Evolutionary conservation across 2,888 invertebrate species (phyloP).

Genomic region (Gastracanthus pulcherrimus): DNA sequence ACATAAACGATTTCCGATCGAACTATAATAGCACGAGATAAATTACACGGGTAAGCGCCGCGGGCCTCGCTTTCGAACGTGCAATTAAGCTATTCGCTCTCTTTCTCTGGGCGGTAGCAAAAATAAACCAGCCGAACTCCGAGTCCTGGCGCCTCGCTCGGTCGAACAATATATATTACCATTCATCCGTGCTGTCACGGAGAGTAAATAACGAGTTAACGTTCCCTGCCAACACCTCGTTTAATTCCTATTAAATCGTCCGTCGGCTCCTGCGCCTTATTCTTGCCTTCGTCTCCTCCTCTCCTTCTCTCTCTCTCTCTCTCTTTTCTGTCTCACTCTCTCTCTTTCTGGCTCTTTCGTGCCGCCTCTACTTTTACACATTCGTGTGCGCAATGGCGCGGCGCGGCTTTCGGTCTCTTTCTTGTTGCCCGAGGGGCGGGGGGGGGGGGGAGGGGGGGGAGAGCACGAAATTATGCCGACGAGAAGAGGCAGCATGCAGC

Average conservation of each 20-base stretch:
- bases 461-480: conserved; percentile 44
- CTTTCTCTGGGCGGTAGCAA: background rate
- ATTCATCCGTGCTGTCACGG: conserved; percentile 39
- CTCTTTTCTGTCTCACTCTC: too few species aligned
- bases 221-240: conserved; percentile 65
- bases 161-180: conserved; percentile 35
- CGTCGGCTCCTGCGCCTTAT: conserved; percentile 51
- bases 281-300: conserved; percentile 15
- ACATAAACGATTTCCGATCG: background rate
- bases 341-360: conserved; percentile 29
- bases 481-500: conserved; percentile 4
- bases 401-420: background rate
- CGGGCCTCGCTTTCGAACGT: conserved; percentile 4
- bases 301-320: background rate
- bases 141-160: background rate
- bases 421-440: background rate
- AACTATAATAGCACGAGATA: conserved; percentile 10
- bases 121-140: background rate
- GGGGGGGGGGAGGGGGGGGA: background rate
- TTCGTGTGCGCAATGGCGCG: conserved; percentile 8
- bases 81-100: conserved; percentile 53
- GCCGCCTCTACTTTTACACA: conserved; percentile 24
- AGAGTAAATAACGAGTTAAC: conserved; percentile 66
- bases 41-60: conserved; percentile 9
- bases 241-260: conserved; percentile 67